Conservation (phyloP, 2,888 invertebrate genomes). For the Philonicus albiceps region DNA sequence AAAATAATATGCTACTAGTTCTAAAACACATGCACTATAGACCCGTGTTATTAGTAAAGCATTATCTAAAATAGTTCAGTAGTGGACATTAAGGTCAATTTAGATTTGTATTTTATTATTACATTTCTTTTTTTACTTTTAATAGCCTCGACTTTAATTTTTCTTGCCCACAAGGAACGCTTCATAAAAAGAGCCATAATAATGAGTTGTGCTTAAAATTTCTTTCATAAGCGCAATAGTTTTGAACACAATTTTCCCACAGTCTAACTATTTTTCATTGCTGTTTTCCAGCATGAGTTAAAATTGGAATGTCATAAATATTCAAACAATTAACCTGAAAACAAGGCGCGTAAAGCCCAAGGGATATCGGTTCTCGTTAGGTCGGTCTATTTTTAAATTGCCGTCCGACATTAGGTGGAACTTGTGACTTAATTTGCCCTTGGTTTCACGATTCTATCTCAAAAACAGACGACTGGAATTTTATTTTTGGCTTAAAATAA, state of each 20-base stretch:
- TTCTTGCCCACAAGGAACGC: not conserved
- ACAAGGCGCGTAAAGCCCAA: not conserved
- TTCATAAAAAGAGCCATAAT: not conserved
- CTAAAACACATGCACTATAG: no score
- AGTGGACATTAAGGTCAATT: no score
- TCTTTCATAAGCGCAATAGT: not conserved
- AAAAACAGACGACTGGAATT: not conserved
- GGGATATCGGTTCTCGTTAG: not conserved
- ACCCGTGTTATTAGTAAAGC: no score
- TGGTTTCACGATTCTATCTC: not conserved
- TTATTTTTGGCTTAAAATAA: not conserved
- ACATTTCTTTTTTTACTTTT: not conserved
- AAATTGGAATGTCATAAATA: not conserved
- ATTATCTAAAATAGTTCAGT: no score
- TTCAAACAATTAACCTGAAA: not conserved
- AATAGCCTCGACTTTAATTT: not conserved
- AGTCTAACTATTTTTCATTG: not conserved
- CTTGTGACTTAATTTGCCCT: not conserved
- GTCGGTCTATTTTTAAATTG: not conserved
- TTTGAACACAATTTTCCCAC: not conserved
- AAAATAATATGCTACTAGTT: no score
- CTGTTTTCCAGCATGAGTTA: not conserved
- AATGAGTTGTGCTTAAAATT: not conserved
- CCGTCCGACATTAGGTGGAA: not conserved
- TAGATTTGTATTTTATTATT: no score